Percentiles rank a stretch among this genome's conserved stretches.
phyloP scores from a whole-genome alignment of 2,113 vertebrate species.

The Antechinus stuartii region DNA sequence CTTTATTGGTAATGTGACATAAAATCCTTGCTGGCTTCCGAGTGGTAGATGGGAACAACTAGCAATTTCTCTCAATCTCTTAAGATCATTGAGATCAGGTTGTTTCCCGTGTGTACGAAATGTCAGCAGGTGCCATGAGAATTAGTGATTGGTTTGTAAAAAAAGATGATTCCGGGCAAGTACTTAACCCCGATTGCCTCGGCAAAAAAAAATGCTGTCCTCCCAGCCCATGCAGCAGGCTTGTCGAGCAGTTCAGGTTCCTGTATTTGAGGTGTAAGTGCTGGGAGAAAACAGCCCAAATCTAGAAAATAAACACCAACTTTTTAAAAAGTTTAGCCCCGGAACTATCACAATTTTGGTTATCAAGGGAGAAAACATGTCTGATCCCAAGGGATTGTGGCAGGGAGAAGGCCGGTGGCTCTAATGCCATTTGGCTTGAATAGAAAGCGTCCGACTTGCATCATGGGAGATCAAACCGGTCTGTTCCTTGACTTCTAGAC shows the following conservation, averaged over 20 bases:
- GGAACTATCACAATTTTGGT: slow-evolving; percentile 5
- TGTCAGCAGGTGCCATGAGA: slow-evolving; percentile 28
- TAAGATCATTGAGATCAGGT: slow-evolving; percentile 52
- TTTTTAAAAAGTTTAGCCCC: background rate
- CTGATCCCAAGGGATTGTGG: background rate
- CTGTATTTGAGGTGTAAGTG: background rate
- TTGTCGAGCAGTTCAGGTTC: slow-evolving; percentile 33
- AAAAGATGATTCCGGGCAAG: background rate
- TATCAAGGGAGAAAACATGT: background rate
- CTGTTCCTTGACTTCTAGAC: background rate
- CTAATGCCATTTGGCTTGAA: too few relatives aligned
- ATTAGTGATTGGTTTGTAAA: slow-evolving; percentile 52
- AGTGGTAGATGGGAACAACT: slow-evolving; percentile 24
- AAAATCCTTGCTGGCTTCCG: slow-evolving; percentile 55
- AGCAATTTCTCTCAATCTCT: background rate
- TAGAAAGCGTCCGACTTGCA: too few relatives aligned
- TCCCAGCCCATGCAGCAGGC: slow-evolving; percentile 45
- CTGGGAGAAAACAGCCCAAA: slow-evolving; percentile 14
- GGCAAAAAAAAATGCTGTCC: background rate
- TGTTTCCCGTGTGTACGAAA: slow-evolving; percentile 56
- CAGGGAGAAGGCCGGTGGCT: too few relatives aligned
- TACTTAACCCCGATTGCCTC: too few relatives aligned
- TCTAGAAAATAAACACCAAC: slow-evolving; percentile 19
- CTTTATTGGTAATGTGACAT: slow-evolving; percentile 81
- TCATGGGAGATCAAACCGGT: too few relatives aligned